Percentiles rank a stretch among this genome's conserved stretches.
These are phyloP conservation scores for Myiotriccus ornatus DNA, from an alignment of 2,797 vertebrate species.

Conservation along the genomic window DNA sequence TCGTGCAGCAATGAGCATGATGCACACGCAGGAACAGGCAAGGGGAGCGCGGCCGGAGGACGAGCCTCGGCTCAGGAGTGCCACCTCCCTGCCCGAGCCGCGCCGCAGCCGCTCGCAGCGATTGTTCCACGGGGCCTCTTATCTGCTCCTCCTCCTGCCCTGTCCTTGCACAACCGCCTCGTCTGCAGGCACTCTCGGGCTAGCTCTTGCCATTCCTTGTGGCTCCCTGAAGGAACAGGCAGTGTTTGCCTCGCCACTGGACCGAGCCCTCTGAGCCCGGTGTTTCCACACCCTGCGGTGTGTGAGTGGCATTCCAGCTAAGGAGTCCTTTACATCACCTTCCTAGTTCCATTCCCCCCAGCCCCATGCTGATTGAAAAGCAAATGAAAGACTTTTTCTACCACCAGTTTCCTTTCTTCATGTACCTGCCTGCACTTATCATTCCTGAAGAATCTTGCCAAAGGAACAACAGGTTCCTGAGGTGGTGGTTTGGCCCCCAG, in stretches of 20 bases:
- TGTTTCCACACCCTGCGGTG: slow-evolving; percentile 4
- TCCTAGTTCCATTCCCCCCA: background rate
- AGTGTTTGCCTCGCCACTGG: background rate
- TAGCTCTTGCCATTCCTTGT: background rate
- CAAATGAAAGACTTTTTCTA: background rate
- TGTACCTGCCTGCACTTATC: background rate
- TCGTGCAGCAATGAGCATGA: slow-evolving; percentile 27
- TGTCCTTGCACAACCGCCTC: background rate
- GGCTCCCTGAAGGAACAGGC: background rate
- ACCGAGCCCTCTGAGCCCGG: background rate
- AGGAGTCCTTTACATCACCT: slow-evolving; percentile 43
- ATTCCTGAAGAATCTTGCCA: background rate
- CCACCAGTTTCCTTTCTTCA: background rate
- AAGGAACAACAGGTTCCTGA: background rate
- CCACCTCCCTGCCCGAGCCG: slow-evolving; percentile 60
- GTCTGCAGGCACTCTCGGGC: background rate
- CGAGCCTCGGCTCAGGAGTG: slow-evolving; percentile 63
- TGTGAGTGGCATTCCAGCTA: background rate
- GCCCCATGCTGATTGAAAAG: background rate
- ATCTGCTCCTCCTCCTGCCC: background rate
- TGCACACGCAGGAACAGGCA: background rate
- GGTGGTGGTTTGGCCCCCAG: background rate
- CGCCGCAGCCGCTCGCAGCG: background rate
- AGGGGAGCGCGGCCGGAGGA: background rate
- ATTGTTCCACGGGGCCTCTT: no score